Base-by-base conservation (phyloP, 2,888 invertebrate genomes). In the Sacculina carcini region DNA sequence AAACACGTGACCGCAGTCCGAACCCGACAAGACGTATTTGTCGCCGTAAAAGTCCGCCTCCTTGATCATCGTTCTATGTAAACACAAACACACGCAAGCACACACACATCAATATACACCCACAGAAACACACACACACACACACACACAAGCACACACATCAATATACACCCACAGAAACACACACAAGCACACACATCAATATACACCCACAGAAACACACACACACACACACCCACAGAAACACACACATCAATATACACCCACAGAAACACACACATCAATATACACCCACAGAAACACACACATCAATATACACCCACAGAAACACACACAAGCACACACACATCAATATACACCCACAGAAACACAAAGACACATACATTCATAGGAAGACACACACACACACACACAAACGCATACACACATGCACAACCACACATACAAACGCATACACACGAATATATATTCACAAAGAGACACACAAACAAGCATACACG, bases 1-100 rank as follows among this genome's bases (percentile, higher is more conserved):
- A 61, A 85, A 84, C 14, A 85, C 77, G 61, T 84, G 82, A 0
- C 84, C 85, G 64, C 85, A 85, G 65, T 85, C 85, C 14, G 81
- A 82, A n/a, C 85, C 85, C 23, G 81, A 81, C 75, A 84, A 76
- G 14, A 85, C 75, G 66, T 73, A 79, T 59, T 77, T 69, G 58
- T 77, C 71, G 46, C 84, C 84, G 81, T 82, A 85, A 65, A 84
- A 85, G 53, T 76, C 76, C 4, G 82, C 78, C 63, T 84, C 82
- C 65, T 85, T 85, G 54, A 85, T 83, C 82, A 78, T 78, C 49
- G 78, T 78, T 62, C 75, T 77, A 66, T 26, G 24, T 6, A n/a
- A 7, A 5, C 24, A 7, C 5, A 5, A 5, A 7, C 5, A 4
- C 16, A 5, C 24, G 6, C 5, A 4, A 7, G 4, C 24, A 7